These are phyloP conservation scores for Chloromyia formosa DNA, from an alignment of 2,888 invertebrate genomes.

Conservation along the genomic window DNA sequence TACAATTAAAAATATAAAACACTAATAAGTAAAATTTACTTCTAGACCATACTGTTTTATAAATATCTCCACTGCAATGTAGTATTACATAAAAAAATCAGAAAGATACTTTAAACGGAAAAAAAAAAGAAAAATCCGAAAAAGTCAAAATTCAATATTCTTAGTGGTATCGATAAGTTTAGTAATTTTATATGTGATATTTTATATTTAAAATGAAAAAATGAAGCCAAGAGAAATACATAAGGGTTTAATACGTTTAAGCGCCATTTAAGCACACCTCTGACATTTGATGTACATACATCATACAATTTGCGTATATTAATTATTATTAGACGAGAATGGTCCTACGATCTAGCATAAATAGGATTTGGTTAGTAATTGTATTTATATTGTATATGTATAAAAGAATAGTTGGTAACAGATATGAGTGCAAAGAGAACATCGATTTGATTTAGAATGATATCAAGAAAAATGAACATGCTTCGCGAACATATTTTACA, in stretches of 20 bases:
- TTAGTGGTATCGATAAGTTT: slow-evolving; percentile 15
- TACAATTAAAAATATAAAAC: not conserved
- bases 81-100: slow-evolving; percentile 3
- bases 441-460: too few species aligned
- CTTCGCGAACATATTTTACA: too few species aligned
- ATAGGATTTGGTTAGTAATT: too few species aligned
- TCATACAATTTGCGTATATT: not conserved
- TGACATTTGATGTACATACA: too few species aligned
- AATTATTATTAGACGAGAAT: not conserved
- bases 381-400: too few species aligned
- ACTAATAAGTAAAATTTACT: too few species aligned
- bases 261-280: not conserved
- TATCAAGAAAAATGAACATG: too few species aligned
- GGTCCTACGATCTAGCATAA: too few species aligned
- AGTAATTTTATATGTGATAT: slow-evolving; percentile 46
- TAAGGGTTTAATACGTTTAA: not conserved
- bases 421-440: too few species aligned
- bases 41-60: not conserved
- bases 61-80: not conserved
- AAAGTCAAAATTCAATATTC: not conserved
- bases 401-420: too few species aligned
- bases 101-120: not conserved
- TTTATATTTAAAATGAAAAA: slow-evolving; percentile 35
- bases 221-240: not conserved
- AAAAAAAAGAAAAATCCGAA: slow-evolving; percentile 10